Evolutionary conservation across 2,797 vertebrate species (phyloP).

Genomic region (Erithacus rubecula): DNA sequence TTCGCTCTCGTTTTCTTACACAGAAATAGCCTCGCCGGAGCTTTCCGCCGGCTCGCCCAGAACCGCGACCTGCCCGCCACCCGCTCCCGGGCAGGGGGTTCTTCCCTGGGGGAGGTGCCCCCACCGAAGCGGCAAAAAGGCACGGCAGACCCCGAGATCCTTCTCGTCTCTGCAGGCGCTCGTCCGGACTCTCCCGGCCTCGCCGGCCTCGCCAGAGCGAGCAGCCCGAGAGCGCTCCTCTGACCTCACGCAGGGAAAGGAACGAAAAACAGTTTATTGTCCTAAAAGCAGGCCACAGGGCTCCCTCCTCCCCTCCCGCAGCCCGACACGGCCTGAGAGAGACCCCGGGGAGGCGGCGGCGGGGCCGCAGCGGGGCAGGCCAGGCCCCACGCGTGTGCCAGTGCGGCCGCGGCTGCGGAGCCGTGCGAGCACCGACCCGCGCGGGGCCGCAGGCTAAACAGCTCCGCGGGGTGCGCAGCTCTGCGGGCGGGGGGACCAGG

Average conservation of each 20-base stretch:
- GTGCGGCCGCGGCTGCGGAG: neutral
- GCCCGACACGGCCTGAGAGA: neutral
- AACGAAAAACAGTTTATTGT: neutral
- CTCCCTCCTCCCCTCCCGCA: neutral
- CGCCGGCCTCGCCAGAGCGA: neutral
- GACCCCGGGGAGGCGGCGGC: neutral
- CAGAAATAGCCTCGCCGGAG: neutral
- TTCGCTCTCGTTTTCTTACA: neutral
- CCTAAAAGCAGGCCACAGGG: neutral
- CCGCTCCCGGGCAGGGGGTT: fast-evolving
- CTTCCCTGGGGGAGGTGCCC: neutral
- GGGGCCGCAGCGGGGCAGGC: neutral
- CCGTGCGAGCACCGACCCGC: neutral
- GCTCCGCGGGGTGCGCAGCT: neutral
- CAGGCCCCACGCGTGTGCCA: neutral
- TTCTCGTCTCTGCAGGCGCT: too few relatives aligned
- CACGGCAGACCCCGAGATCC: too few relatives aligned
- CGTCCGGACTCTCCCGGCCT: neutral
- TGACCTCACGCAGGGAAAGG: neutral
- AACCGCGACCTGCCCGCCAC: neutral
- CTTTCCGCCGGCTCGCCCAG: neutral
- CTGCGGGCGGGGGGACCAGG: neutral
- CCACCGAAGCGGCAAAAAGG: neutral
- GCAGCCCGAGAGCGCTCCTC: neutral
- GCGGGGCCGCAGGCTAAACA: too few relatives aligned